Evolutionary conservation across 2,888 invertebrate genomes (phyloP), one percentile per base, ranked within the genome.

Genomic region (Achlya flavicornis): DNA sequence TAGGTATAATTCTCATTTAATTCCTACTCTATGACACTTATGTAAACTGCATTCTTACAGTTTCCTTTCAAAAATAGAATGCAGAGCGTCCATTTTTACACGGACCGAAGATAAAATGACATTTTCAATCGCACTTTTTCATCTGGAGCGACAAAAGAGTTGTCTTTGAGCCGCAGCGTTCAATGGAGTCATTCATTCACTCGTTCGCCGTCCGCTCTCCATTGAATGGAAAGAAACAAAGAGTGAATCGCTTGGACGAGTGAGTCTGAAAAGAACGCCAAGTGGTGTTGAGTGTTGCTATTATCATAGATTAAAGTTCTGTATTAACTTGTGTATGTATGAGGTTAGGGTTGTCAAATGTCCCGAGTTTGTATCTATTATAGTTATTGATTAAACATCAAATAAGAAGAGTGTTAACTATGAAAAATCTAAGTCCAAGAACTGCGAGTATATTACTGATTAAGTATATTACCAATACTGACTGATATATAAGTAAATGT

Each of bases 201-300:
- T 77, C 79, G 72, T 77, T 80, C 79, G 75, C 81, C 77, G 73
- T 72, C 76, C 74, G 66, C 64, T 69, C 73, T 77, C 71, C 71
- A 69, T 65, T 73, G 78, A 80, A 81, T 84, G 80, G 79, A 84
- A 80, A 76, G 80, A 82, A 79, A 84, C 85, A 85, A 84, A 83
- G 80, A 79, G 66, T 68, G 76, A 76, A 80, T 81, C 74, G 79
- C 75, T 75, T 73, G 75, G 71, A 67, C 74, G 79, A 74, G 65
- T 65, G 74, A 69, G 69, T 65, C 66, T 76, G 77, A 78, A 80
- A 79, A 73, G 80, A 67, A 63, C 68, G 71, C 72, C 73, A 74
- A 70, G 71, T 72, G 75, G 73, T 61, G 69, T 63, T 69, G 61
- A 69, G 63, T 74, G 69, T 65, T 70, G 69, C 69, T 72, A 75